Evolutionary conservation across 1,140 invertebrate genomes (phyloP).

Genomic region (Thrips palmi): DNA sequence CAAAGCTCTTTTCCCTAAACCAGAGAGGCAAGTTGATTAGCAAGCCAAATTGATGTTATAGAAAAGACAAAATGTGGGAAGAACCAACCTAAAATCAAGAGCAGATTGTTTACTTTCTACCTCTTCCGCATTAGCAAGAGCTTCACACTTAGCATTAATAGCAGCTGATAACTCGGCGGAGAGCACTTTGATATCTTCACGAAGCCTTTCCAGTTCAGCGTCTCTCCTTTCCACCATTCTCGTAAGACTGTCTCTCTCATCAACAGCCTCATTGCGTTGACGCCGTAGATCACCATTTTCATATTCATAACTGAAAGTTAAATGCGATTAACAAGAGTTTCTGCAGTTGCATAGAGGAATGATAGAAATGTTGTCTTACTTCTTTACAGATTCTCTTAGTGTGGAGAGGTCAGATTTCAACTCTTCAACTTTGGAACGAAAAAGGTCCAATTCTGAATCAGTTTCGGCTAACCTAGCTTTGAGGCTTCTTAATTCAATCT

Average conservation of each 20-base stretch:
- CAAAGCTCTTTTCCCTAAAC: conserved; percentile 51
- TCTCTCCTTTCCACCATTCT: conserved; percentile 47
- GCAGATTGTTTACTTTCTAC: conserved; percentile 56
- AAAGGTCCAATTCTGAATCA: conserved; percentile 36
- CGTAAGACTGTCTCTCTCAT: conserved; percentile 49
- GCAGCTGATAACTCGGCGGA: conserved; percentile 45
- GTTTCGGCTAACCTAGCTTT: conserved; percentile 38
- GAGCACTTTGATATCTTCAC: conserved; percentile 37
- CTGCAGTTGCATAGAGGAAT: background rate
- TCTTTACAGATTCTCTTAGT: conserved; percentile 32
- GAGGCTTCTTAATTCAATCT: conserved; percentile 38
- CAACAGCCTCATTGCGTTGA: conserved; percentile 39
- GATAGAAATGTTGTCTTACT: conserved; percentile 16
- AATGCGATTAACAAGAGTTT: conserved; percentile 23
- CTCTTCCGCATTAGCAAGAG: conserved; percentile 58
- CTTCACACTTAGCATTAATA: conserved; percentile 62
- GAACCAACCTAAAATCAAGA: conserved; percentile 41
- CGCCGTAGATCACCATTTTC: conserved; percentile 31
- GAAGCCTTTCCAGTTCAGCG: conserved; percentile 45
- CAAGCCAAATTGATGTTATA: background rate
- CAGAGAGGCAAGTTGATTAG: conserved; percentile 9
- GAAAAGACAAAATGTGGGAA: background rate
- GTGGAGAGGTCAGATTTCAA: conserved; percentile 37
- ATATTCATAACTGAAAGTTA: conserved; percentile 24
- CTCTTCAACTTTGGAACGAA: conserved; percentile 37